Evolutionary conservation across 2,888 invertebrate species (phyloP), one percentile per base, ranked within the genome.

Genomic region (Hirtodrosophila confusa): DNA sequence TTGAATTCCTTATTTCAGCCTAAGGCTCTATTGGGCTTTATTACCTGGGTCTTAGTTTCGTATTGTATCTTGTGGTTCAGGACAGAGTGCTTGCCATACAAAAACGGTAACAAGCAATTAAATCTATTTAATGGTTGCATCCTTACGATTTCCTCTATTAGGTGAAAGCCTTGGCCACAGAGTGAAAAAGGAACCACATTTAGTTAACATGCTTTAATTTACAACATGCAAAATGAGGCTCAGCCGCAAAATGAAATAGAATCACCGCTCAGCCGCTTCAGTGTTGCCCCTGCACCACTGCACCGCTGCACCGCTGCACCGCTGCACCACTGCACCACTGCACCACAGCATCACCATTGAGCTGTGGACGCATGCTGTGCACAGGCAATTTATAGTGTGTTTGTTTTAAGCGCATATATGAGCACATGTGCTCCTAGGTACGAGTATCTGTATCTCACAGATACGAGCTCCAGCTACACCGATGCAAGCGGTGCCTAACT

Each of bases 341-440:
- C 49, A 50, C 27, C 39, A 10, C 47, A 11, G 55, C 44, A 61
- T 41, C 50, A 51, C 51, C 54, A 61, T 39, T 41, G 61, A 43
- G 44, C 43, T 62, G 66, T 68, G 75, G 74, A 76, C 76, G 57
- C 85, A 78, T 64, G 85, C 88, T 88, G 85, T 73, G 88, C 74
- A 45, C 50, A 80, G 77, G 84, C 85, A 86, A 86, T 86, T 86
- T 86, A 88, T 88, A 71, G 88, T 84, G 84, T 86, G 86, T 86
- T 86, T 88, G 86, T 86, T 88, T 86, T 80, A 75, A 68, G 73
- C 69, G 49, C 86, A 71, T 77, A 75, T 67, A 76, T 75, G 76
- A 75, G 66, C 76, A 55, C 63, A 64, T 68, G 47, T 50, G 61
- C 65, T 62, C 51, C 69, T 57, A 69, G 4, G 31, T 31, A 31